These are phyloP conservation scores for Smutsia gigantea DNA, from an alignment of 2,797 vertebrate species.

Conservation along the genomic window DNA sequence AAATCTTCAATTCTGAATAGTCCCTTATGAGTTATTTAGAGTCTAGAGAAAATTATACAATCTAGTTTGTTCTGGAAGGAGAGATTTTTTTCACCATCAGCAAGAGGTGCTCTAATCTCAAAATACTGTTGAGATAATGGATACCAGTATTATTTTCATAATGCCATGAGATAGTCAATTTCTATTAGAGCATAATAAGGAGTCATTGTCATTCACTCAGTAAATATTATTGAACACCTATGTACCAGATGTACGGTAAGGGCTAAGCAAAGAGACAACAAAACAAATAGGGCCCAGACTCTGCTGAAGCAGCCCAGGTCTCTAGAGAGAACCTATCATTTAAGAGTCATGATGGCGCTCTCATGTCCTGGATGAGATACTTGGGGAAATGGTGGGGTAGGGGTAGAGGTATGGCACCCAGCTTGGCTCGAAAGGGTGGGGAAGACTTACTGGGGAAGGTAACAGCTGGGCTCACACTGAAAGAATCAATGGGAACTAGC, in stretches of 20 bases:
- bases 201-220: background rate
- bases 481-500: background rate
- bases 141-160: background rate
- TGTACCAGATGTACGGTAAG: background rate
- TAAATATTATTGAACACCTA: background rate
- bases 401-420: background rate
- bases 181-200: background rate
- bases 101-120: background rate
- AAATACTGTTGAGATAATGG: constrained; percentile 18
- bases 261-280: background rate
- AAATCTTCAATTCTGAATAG: background rate
- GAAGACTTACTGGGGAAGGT: background rate
- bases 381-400: background rate
- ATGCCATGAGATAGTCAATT: background rate
- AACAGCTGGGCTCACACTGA: background rate
- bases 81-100: background rate
- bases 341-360: background rate
- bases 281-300: background rate
- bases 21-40: background rate
- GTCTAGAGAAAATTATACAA: constrained; percentile 2
- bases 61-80: constrained; percentile 15
- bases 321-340: background rate
- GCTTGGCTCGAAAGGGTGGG: background rate
- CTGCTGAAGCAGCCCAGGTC: background rate
- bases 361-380: background rate